Conservation (phyloP, 2,113 vertebrate genomes). For the Mobula hypostoma region DNA sequence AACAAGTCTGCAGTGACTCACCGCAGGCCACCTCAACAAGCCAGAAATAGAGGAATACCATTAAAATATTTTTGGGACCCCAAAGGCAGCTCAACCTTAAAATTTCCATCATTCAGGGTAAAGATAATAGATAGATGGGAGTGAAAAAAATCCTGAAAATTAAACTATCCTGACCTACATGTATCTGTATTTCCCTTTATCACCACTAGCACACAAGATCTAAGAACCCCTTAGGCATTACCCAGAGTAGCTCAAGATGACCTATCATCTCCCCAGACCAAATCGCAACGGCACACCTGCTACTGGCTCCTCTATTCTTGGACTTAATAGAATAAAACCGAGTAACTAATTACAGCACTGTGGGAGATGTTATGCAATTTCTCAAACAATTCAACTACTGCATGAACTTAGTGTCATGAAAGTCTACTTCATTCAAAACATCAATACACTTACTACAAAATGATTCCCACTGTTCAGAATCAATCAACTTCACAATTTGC, state of each 20-base stretch:
- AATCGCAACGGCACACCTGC: background rate
- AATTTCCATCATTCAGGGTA: background rate
- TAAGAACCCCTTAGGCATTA: background rate
- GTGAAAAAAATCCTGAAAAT: background rate
- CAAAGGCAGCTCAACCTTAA: background rate
- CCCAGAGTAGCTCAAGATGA: background rate
- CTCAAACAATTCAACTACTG: background rate
- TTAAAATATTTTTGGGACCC: background rate
- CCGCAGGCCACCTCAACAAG: background rate
- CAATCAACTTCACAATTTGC: background rate
- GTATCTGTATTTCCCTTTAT: background rate
- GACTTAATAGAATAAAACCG: background rate
- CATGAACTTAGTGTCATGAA: background rate
- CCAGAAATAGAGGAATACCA: too few relatives aligned
- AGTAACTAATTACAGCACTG: too few relatives aligned
- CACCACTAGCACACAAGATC: background rate
- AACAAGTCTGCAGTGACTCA: background rate
- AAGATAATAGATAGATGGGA: background rate
- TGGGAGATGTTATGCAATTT: background rate
- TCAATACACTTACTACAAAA: background rate
- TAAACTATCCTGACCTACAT: background rate
- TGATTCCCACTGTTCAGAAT: background rate
- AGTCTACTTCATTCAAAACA: too few relatives aligned
- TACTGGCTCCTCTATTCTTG: background rate
- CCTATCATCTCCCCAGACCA: background rate